Base-by-base conservation (phyloP, 2,888 invertebrate genomes). In the Brachypterus glaber region DNA sequence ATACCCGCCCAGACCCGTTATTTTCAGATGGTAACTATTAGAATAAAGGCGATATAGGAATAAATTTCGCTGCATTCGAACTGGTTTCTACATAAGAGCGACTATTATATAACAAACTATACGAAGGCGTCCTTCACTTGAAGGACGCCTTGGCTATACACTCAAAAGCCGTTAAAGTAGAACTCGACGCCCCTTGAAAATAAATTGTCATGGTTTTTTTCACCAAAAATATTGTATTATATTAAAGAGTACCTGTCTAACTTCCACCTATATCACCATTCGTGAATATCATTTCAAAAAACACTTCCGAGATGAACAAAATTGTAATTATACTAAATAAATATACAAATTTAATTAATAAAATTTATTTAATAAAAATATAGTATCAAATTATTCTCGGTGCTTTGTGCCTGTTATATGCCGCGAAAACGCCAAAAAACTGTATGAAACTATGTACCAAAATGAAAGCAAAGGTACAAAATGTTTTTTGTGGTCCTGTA, bases 261-360 rank as follows among this genome's bases (percentile, higher is more conserved):
- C 58, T 91, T 87, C 93, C 93, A 95, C 40, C 88, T 72, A 42
- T 81, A 73, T 87, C 87, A 90, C 95, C 95, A 96, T 63, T 93
- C 92, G 43, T 86, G 83, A 34, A 95, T 90, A 47, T 93, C 92
- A 55, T 95, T 31, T 31, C 31, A 69, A 96, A 96, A 68, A 95
- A 92, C 14, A 93, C 86, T 74, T 95, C 93, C 26, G 93, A 95
- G 78, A 93, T 82, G 59, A 91, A 95, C 32, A 96, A 73, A 37
- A 95, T 79, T 0, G 92, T 90, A 34, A 95, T 84, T 14, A 91
- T 77, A 33, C 77, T 78, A 40, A 89, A 76, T 9, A 95, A 74
- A 0, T 84, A 82, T 16, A 92, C 74, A 46, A 93, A 79, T 66
- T 96, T 96, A 36, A 90, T 64, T 1, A 88, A 80, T 50, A 92